Base-by-base conservation (phyloP, 1,140 invertebrate genomes). In the Drosophila athabasca region DNA sequence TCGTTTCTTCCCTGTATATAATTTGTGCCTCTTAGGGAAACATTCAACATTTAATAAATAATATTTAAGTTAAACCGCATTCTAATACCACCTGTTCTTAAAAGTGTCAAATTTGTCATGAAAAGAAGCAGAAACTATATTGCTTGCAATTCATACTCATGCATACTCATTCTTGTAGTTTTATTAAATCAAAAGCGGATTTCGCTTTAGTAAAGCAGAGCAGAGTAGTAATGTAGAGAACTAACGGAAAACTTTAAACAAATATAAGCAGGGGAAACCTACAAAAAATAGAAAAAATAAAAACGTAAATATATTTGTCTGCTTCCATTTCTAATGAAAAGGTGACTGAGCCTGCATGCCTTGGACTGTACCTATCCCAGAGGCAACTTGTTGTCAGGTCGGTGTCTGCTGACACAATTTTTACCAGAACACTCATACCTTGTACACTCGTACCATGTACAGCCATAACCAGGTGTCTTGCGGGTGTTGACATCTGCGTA, bases 361-460 rank as follows among this genome's bases (percentile, higher is more conserved):
- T 57, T 17, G 35, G 61, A 50, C 52, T 68, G 35, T 15, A 13
- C 48, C 62, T 50, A 17, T 35, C 64, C 49, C 58, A 13, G 60
- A 65, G 48, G 50, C 65, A 83, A 71, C 70, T 75, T 55, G 62
- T 57, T 74, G 84, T 82, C 73, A 64, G 71, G 62, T 80, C 66
- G 52, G 54, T 62, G 76, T 88, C 79, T 88, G 79, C 68, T 88
- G 83, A 88, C 83, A 88, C 68, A 76, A 83, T 83, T 88, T 80
- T 43, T 49, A 79, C 67, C 49, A 26, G 29, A 57, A 57, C 39
- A 54, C 22, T 50, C 31, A 41, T 15, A 62, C 17, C 7, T 7
- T 2, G 15, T 11, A 41, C 39, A 39, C 45, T n/a, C 24, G 24
- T 24, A 41, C 45, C 11, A 13, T 13, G 60, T 61, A 46, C 59